Conservation (phyloP, 2,113 vertebrate species). For the Castor canadensis region DNA sequence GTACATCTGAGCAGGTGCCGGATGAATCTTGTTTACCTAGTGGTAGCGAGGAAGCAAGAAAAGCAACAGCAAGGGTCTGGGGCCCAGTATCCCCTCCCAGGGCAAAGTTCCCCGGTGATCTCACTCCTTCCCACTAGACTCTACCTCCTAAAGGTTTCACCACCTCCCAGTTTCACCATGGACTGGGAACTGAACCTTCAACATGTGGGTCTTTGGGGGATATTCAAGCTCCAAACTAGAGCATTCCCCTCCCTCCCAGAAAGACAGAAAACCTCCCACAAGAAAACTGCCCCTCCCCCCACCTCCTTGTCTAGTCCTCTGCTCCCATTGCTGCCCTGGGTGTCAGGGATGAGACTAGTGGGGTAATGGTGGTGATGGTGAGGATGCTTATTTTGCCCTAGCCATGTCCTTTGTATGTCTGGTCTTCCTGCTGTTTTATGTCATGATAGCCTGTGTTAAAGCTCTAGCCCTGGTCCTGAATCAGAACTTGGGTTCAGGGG, state of each 20-base stretch:
- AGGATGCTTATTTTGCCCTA: not conserved
- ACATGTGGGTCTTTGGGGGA: not conserved
- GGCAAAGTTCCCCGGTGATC: too few relatives aligned
- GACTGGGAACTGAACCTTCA: not conserved
- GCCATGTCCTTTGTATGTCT: fast-evolving
- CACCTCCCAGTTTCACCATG: not conserved
- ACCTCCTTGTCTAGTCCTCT: fast-evolving
- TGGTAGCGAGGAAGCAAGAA: not conserved
- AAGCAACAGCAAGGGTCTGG: not conserved
- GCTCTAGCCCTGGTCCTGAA: not conserved
- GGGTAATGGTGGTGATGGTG: fast-evolving
- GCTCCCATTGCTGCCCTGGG: not conserved
- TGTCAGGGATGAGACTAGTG: not conserved
- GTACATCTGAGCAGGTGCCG: not conserved
- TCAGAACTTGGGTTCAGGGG: not conserved
- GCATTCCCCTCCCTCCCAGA: too few relatives aligned
- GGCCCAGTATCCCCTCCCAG: too few relatives aligned
- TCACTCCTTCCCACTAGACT: too few relatives aligned
- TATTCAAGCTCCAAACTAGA: not conserved
- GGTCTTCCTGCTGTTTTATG: not conserved
- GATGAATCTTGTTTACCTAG: not conserved
- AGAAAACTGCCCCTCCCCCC: fast-evolving
- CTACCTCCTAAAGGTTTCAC: not conserved
- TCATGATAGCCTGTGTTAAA: not conserved
- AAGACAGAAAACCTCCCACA: not conserved